Base-by-base conservation (phyloP, 1,140 invertebrate species). In the Drosophila aff. region DNA sequence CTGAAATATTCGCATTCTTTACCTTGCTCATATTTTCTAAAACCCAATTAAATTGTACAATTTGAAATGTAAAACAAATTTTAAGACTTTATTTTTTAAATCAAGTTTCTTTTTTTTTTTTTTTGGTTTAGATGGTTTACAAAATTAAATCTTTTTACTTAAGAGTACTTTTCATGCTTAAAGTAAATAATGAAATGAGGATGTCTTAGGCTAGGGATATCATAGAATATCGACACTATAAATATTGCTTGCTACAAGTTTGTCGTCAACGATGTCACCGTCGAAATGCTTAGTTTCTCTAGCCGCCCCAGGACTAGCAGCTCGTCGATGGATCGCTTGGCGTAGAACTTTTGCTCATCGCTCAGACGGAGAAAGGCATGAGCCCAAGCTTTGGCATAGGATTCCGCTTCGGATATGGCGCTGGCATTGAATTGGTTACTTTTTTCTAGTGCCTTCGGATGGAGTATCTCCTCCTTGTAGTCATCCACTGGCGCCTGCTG, bases 271-370 rank as follows among this genome's bases (percentile, higher is more conserved):
- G 85, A 79, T 9, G 85, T 90, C 3, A 90, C 85, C 9, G 85
- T 90, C 0, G 86, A 91, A 10, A 90, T 71, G 47, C 68, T 86
- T 0, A 90, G 44, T 31, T 72, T 73, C 28, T 90, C 67, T 18
- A 90, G 73, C 5, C 85, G 72, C 0, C 85, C 85, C 44, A 90
- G 15, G 3, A 90, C 81, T 0, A 90, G 59, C 0, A 90, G 85
- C 43, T 90, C 85, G 41, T 90, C 85, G 15, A 90, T 90, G 2
- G 86, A 90, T 3, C 85, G 86, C 21, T 90, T 90, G 13, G 85
- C 85, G 36, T 85, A 90, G n/a, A 90, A 82, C 38, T 90, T 90
- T 55, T 90, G 85, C 11, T 85, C 79, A 2, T 90, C 85, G 72
- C 28, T 90, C 5, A 90, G 28, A 33, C 81, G 89, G 8, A 90